These are phyloP conservation scores for Hydrotaea cyrtoneurina DNA, from an alignment of 2,888 invertebrate species.

Conservation along the genomic window DNA sequence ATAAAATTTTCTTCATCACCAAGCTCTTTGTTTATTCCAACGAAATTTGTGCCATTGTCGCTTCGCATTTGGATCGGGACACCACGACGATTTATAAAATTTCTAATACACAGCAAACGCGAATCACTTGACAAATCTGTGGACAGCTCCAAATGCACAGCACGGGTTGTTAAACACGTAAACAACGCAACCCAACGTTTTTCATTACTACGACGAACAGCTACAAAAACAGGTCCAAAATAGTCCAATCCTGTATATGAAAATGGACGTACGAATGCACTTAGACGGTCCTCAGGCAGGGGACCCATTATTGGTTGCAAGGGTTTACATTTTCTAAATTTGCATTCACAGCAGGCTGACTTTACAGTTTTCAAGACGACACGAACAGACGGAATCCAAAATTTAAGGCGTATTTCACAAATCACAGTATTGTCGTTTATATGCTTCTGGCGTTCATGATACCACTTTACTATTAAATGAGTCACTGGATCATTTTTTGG, in stretches of 20 bases:
- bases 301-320: constrained; percentile 31
- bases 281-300: constrained; percentile 22
- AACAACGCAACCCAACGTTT: constrained; percentile 46
- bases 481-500: not conserved
- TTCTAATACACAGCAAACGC: not conserved
- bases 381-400: constrained; percentile 20
- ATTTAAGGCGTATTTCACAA: constrained; percentile 26
- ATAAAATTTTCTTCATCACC: constrained; percentile 35
- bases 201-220: not conserved
- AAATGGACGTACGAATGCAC: constrained; percentile 42
- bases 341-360: not conserved
- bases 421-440: constrained; percentile 25
- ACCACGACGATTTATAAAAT: constrained; percentile 6
- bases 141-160: constrained; percentile 47
- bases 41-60: constrained; percentile 57
- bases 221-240: not conserved
- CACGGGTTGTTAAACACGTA: constrained; percentile 35
- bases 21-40: not conserved
- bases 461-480: constrained; percentile 1
- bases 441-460: constrained; percentile 16
- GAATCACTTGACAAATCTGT: constrained; percentile 34
- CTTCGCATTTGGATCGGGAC: constrained; percentile 25
- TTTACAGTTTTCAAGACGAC: constrained; percentile 11
- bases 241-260: constrained; percentile 63
- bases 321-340: not conserved